These are phyloP conservation scores for Aplidium turbinatum DNA, from an alignment of 23 tunicate species.

Conservation along the genomic window DNA sequence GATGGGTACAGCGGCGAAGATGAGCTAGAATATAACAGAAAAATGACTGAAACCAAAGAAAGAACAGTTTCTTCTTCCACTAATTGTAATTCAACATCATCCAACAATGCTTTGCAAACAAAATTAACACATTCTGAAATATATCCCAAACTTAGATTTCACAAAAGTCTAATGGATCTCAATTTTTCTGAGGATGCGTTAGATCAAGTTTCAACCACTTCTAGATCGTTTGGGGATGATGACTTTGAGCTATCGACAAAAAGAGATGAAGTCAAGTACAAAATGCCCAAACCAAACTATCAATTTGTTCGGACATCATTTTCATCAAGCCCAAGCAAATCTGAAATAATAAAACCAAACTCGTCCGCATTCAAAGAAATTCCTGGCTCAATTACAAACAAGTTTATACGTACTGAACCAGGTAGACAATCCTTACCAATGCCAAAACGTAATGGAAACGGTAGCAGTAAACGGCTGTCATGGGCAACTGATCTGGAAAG, in stretches of 20 bases:
- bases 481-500: slow-evolving; percentile 20
- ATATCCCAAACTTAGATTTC: slow-evolving; percentile 20
- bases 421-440: slow-evolving; percentile 1
- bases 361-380: background rate
- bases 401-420: background rate
- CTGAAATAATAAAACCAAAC: background rate
- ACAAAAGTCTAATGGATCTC: slow-evolving; percentile 56
- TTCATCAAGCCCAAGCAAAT: background rate
- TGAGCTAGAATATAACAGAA: slow-evolving; percentile 35
- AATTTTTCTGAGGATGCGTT: background rate
- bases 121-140: background rate
- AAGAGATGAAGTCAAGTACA: too few relatives aligned
- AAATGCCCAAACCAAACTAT: background rate
- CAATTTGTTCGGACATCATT: slow-evolving; percentile 1
- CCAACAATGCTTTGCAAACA: slow-evolving; percentile 10
- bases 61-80: background rate
- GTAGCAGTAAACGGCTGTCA: slow-evolving; percentile 7
- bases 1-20: slow-evolving; percentile 87
- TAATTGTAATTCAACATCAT: background rate
- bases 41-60: background rate
- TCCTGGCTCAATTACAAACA: background rate
- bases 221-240: background rate
- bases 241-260: background rate
- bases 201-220: too few relatives aligned
- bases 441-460: background rate